These are phyloP conservation scores for Heliconius congener DNA, from an alignment of 1,140 invertebrate species.

Conservation along the genomic window DNA sequence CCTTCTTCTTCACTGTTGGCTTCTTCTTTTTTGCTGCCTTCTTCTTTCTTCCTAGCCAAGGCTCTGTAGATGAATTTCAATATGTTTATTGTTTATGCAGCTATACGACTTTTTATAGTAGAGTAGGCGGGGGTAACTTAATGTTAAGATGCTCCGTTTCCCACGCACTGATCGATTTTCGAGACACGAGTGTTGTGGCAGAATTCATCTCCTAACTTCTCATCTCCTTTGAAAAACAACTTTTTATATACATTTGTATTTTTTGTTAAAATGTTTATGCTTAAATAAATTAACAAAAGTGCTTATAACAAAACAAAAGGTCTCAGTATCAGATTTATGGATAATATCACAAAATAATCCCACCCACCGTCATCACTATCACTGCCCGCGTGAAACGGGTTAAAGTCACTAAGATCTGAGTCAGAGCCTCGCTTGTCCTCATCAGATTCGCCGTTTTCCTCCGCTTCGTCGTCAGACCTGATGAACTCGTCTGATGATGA, in stretches of 20 bases:
- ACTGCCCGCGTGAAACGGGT: constrained; percentile 93
- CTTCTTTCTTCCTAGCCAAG: constrained; percentile 90
- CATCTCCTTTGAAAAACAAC: too few relatives aligned
- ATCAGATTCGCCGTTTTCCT: constrained; percentile 79
- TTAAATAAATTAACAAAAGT: too few relatives aligned
- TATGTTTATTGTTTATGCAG: neutral
- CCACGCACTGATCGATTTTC: too few relatives aligned
- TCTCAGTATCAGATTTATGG: too few relatives aligned
- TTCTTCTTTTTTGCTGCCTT: constrained; percentile 87
- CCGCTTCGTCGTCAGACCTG: constrained; percentile 47
- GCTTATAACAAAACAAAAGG: too few relatives aligned
- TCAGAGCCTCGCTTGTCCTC: constrained; percentile 85
- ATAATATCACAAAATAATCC: neutral
- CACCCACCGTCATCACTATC: constrained; percentile 85
- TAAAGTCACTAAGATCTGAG: constrained; percentile 91
- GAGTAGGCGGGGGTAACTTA: too few relatives aligned
- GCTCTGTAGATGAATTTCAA: constrained; percentile 82
- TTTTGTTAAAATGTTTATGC: too few relatives aligned
- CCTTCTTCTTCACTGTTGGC: constrained; percentile 84
- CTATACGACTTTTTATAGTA: too few relatives aligned
- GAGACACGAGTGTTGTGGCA: too few relatives aligned
- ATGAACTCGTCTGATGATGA: constrained; percentile 84
- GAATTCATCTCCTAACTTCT: too few relatives aligned
- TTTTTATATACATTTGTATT: too few relatives aligned
- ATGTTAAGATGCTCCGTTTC: too few relatives aligned